A percentile compares a stretch with the other conserved stretches of the same genome.
phyloP scores from a whole-genome alignment of 1,140 invertebrate species.

The Halictus rubicundus region DNA sequence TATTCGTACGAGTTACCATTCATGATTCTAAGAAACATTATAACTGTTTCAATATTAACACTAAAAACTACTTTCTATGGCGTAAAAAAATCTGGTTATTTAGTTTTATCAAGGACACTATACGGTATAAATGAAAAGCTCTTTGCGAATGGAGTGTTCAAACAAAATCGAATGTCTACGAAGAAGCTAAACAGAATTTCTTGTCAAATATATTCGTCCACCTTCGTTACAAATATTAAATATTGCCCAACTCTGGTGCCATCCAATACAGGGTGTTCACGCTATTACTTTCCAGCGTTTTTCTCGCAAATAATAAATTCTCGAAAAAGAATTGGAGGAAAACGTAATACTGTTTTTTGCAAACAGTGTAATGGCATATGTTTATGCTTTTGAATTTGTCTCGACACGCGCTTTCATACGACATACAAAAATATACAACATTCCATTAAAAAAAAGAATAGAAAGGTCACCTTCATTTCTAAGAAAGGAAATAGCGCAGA shows the following conservation, averaged over 20 bases:
- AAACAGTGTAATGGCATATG: too few relatives aligned
- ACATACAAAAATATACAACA: too few relatives aligned
- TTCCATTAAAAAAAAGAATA: too few relatives aligned
- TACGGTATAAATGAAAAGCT: neutral
- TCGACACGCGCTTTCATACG: too few relatives aligned
- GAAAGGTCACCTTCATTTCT: too few relatives aligned
- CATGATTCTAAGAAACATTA: neutral
- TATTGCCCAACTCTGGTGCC: conserved; percentile 36
- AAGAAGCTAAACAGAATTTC: neutral
- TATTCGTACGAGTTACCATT: neutral
- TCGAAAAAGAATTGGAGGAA: too few relatives aligned
- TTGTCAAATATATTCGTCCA: neutral
- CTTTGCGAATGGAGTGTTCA: neutral
- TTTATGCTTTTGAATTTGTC: too few relatives aligned
- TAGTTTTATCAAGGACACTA: neutral
- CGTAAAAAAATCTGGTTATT: neutral
- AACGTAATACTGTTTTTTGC: too few relatives aligned
- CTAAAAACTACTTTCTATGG: neutral
- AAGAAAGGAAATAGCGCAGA: too few relatives aligned
- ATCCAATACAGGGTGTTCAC: neutral
- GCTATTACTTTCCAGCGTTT: too few relatives aligned
- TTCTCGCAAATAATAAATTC: too few relatives aligned
- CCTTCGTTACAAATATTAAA: neutral
- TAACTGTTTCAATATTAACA: neutral
- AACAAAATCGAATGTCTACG: too few relatives aligned